Evolutionary conservation across 1,140 invertebrate species (phyloP), one percentile per base, ranked within the genome.

Genomic region (Tetragnatha versicolor): DNA sequence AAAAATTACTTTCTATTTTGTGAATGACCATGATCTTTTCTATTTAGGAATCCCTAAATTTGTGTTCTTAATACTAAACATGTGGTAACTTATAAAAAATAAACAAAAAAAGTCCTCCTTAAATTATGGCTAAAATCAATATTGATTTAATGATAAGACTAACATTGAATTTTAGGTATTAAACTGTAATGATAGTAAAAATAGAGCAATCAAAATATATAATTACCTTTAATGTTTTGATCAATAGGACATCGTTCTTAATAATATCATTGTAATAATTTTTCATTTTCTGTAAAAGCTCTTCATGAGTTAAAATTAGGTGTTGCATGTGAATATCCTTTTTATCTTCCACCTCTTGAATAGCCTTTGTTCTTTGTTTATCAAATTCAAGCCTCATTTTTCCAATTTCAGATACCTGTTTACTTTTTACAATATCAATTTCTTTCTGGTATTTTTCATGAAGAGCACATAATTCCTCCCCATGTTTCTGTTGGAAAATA

Each of bases 201-300:
- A 33, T 17, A 33, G 12, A 60, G 29, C 5, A 33, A 7, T 33
- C 4, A 31, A 29, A n/a, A 45, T 27, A 12, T 17, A 63, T 14
- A 75, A 39, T 49, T 47, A 63, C 72, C 31, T 75, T 61, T 9
- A 75, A 17, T 0, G 55, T 49, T 35, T 75, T 75, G 25, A 51
- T 51, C 25, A 75, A 42, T 3, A 75, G 39, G 25, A 75, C 51
- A 51, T 75, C 58, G 63, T 75, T 75, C 27, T 75, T 75, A 31
- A 75, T 75, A n/a, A 75, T 75, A 35, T 63, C 37, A 37, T 75
- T 63, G 29, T 75, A 75, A 51, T 58, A 63, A 17, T 75, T 75
- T 37, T 75, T 75, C 42, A 75, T 75, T 61, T 63, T 63, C 35
- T 75, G 55, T 25, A 75, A 35, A 6, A 75, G 45, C 9, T 63